Conservation (phyloP, 2,888 invertebrate genomes). For the Melikaiella ostensackeni region DNA sequence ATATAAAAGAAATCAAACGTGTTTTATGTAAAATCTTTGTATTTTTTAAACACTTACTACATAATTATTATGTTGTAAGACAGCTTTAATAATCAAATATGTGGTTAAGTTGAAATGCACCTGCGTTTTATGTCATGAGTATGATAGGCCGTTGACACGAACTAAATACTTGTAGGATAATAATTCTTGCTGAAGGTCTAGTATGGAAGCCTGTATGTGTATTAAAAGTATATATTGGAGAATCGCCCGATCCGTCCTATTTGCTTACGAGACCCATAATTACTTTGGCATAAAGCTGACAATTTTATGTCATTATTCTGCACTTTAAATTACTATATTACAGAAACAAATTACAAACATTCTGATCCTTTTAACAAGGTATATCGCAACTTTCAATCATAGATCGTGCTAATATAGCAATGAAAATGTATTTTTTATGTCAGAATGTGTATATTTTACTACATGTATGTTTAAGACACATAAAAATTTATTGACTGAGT, state of each 20-base stretch:
- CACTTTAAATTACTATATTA: not conserved
- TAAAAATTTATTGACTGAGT: too few relatives aligned
- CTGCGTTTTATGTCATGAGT: not conserved
- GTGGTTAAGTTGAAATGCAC: not conserved
- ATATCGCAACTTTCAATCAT: not conserved
- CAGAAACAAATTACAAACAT: not conserved
- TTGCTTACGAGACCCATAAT: slow-evolving; percentile 21
- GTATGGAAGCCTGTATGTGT: not conserved
- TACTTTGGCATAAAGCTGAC: slow-evolving; percentile 34
- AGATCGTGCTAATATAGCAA: not conserved
- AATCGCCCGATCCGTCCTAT: slow-evolving; percentile 34
- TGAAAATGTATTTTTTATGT: too few relatives aligned
- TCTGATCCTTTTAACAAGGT: not conserved
- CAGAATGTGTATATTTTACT: too few relatives aligned
- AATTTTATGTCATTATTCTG: not conserved
- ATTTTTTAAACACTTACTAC: not conserved
- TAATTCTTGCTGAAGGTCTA: not conserved
- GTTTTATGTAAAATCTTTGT: not conserved
- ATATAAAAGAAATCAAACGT: not conserved
- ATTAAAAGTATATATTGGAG: not conserved
- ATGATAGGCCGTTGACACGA: not conserved
- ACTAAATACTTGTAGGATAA: not conserved
- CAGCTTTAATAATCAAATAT: not conserved
- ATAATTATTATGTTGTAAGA: not conserved
- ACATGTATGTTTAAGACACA: too few relatives aligned